Percentiles rank a stretch among this genome's conserved stretches.
These are phyloP conservation scores for Saccopteryx leptura DNA, from an alignment of 2,113 vertebrate species.

Conservation along the genomic window DNA sequence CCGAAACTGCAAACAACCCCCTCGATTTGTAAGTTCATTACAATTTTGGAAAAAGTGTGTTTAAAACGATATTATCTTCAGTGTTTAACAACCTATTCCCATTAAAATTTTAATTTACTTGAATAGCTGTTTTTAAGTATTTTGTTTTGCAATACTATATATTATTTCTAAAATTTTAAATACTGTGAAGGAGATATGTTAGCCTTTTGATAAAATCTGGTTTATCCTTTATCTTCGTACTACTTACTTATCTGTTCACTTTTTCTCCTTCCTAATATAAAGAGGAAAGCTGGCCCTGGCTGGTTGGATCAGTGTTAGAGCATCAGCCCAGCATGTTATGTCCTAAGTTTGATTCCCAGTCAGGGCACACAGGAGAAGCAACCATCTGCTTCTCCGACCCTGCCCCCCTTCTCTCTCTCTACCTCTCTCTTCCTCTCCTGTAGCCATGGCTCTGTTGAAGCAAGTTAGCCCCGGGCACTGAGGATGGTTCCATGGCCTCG, in stretches of 20 bases:
- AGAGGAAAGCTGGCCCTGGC: too few species aligned
- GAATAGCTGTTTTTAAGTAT: neutral
- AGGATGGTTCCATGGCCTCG: too few species aligned
- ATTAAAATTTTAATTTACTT: slow-evolving; percentile 45
- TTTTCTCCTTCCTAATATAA: slow-evolving; percentile 29
- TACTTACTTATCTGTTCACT: slow-evolving; percentile 14
- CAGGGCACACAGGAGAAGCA: too few species aligned
- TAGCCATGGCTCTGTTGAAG: too few species aligned
- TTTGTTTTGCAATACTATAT: slow-evolving; percentile 51
- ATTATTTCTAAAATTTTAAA: slow-evolving; percentile 60
- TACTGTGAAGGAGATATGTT: neutral
- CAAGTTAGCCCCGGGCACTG: too few species aligned
- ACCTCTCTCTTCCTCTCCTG: too few species aligned
- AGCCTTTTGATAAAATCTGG: slow-evolving; percentile 60
- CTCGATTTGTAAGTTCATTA: slow-evolving; percentile 95
- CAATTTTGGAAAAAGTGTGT: slow-evolving; percentile 47
- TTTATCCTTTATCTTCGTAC: slow-evolving; percentile 45
- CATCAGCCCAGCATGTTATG: too few species aligned
- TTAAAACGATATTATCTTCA: slow-evolving; percentile 47
- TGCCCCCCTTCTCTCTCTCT: too few species aligned
- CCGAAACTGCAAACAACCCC: slow-evolving; percentile 95
- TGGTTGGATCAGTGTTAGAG: too few species aligned
- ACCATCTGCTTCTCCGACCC: too few species aligned
- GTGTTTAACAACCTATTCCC: slow-evolving; percentile 13
- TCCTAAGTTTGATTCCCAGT: too few species aligned